Base-by-base conservation (phyloP, 2,888 invertebrate species). In the Cephonodes hylas region DNA sequence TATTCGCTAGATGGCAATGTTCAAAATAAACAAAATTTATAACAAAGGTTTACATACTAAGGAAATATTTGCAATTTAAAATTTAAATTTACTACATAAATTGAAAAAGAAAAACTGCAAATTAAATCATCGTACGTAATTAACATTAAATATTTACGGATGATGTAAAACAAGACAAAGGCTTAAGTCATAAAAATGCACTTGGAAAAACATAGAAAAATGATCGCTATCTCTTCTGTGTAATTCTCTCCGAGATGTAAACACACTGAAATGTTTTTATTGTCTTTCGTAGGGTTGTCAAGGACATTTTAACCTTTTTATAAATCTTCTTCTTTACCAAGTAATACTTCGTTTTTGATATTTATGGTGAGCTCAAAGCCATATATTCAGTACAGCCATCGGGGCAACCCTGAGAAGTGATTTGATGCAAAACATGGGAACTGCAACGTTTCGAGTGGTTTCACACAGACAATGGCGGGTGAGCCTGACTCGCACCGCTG, bases 381-480 rank as follows among this genome's bases (percentile, higher is more conserved):
- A 5, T 15, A 6, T 38, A 38, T 25, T 46, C n/a, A 22, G 4
- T 27, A 27, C 18, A 31, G 18, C 53, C 53, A 53, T 18, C 31
- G 53, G n/a, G 53, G 42, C 60, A 60, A 42, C 60, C 60, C 60
- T 60, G 38, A 25, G 18, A 13, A 60, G n/a, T 27, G 57, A 83
- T 84, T 83, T 77, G 77, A 85, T 86, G 86, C 84, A 82, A 85
- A 85, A 81, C 85, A 86, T 87, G 85, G 80, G 84, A 85, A 83
- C 76, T 85, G 84, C 84, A 84, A 72, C 80, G 89, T 87, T 80
- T 84, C 90, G 83, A 83, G 72, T 84, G 86, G 87, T 70, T 91
- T 86, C 82, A 84, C 86, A 85, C 81, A 76, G 76, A 92, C 91
- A 92, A 92, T 89, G 76, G 84, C 84, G 80, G 90, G 89, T 84